These are phyloP conservation scores for Trogon melanurus DNA, from an alignment of 2,113 vertebrate species.

Conservation along the genomic window DNA sequence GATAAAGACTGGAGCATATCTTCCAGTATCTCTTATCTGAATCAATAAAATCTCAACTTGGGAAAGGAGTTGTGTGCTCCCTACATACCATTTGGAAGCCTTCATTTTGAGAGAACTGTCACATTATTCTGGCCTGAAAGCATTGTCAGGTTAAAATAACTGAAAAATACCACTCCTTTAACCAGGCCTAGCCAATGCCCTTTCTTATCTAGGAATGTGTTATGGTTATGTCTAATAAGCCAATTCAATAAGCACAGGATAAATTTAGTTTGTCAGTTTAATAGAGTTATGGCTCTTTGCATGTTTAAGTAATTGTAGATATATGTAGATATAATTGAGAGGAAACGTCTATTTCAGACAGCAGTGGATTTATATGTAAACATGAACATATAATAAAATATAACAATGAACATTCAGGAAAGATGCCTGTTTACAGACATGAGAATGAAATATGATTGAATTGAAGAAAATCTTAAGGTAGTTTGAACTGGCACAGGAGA, in stretches of 20 bases:
- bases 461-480: not conserved
- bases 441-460: not conserved
- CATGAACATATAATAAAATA: not conserved
- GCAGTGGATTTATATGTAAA: not conserved
- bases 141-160: constrained; percentile 58
- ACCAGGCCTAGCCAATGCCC: constrained; percentile 18
- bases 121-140: constrained; percentile 32
- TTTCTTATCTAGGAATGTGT: constrained; percentile 70
- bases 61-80: not conserved
- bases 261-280: constrained; percentile 55
- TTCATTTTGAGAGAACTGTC: constrained; percentile 48
- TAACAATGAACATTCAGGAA: not conserved
- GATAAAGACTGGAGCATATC: not conserved
- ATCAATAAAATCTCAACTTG: not conserved
- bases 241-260: constrained; percentile 46
- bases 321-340: not conserved
- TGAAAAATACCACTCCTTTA: constrained; percentile 58
- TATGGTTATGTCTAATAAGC: constrained; percentile 65
- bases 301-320: constrained; percentile 24
- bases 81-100: constrained; percentile 47
- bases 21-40: not conserved
- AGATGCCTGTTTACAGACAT: not conserved
- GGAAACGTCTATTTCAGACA: not conserved
- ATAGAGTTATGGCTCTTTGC: constrained; percentile 21
- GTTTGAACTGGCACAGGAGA: not conserved